A percentile compares a stretch with the other conserved stretches of the same genome.
Evolutionary conservation across 2,888 invertebrate species (phyloP).

Genomic region (Drosophila bunnanda): DNA sequence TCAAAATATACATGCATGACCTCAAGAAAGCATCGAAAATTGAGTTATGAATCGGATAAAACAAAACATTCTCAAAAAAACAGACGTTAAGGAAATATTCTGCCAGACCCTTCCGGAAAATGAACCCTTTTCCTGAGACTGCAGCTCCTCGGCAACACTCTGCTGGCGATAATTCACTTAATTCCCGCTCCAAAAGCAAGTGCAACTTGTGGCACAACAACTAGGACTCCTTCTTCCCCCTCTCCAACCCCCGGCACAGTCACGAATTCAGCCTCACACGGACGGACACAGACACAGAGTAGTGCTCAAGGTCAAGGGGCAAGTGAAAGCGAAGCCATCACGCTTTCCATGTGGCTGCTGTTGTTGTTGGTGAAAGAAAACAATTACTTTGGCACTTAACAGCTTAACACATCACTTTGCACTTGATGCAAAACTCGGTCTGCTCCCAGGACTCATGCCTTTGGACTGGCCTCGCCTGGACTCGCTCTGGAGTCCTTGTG

Average conservation of each 20-base stretch:
- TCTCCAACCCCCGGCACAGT: not conserved
- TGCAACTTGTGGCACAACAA: slow-evolving; percentile 32
- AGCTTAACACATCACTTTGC: slow-evolving; percentile 81
- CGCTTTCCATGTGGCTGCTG: slow-evolving; percentile 16
- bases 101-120: not conserved
- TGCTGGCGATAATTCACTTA: slow-evolving; percentile 41
- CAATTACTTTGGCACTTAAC: slow-evolving; percentile 83
- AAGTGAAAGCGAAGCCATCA: slow-evolving; percentile 68
- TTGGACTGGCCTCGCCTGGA: not conserved
- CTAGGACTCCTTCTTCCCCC: slow-evolving; percentile 2
- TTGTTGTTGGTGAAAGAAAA: slow-evolving; percentile 79
- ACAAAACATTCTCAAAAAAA: not conserved
- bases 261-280: not conserved
- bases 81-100: not conserved
- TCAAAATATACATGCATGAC: too few species aligned
- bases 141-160: not conserved
- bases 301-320: slow-evolving; percentile 70
- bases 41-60: too few species aligned
- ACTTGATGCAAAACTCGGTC: slow-evolving; percentile 68
- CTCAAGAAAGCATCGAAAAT: too few species aligned
- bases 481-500: slow-evolving; percentile 19
- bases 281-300: not conserved
- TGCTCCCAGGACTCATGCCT: slow-evolving; percentile 15
- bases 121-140: not conserved
- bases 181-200: slow-evolving; percentile 21